These are phyloP conservation scores for Montipora sp. DNA, from an alignment of 64 coral and sea anemone species.

Conservation along the genomic window DNA sequence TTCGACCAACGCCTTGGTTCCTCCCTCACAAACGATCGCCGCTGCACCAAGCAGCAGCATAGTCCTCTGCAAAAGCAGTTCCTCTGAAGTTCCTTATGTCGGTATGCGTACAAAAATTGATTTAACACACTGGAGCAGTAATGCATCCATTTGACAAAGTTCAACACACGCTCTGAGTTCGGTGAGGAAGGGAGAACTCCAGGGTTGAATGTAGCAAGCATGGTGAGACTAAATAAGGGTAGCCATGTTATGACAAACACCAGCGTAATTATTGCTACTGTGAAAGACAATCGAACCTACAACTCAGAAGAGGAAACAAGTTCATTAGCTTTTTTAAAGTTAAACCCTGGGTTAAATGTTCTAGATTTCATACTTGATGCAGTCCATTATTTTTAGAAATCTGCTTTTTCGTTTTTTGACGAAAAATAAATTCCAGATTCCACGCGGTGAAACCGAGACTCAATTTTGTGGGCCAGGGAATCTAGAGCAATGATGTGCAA, in stretches of 20 bases:
- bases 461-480: too few relatives aligned
- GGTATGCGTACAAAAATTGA: constrained; percentile 65
- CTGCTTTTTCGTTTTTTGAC: too few relatives aligned
- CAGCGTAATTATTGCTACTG: constrained; percentile 54
- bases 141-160: constrained; percentile 82
- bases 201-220: constrained; percentile 61
- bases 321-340: neutral
- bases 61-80: constrained; percentile 27
- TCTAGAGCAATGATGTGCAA: too few relatives aligned
- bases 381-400: too few relatives aligned
- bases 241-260: constrained; percentile 75
- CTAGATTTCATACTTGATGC: too few relatives aligned
- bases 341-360: neutral
- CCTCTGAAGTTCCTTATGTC: constrained; percentile 34
- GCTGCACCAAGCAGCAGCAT: too few relatives aligned
- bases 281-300: constrained; percentile 47
- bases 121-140: constrained; percentile 68
- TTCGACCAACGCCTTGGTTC: neutral
- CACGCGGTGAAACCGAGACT: too few relatives aligned
- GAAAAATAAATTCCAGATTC: too few relatives aligned
- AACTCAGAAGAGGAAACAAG: neutral
- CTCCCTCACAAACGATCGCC: constrained; percentile 4
- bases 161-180: constrained; percentile 23
- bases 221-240: constrained; percentile 56
- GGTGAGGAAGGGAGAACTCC: constrained; percentile 6